Evolutionary conservation across 2,797 vertebrate species (phyloP), one percentile per base, ranked within the genome.

Genomic region (Sebastiscus albofasciatus): DNA sequence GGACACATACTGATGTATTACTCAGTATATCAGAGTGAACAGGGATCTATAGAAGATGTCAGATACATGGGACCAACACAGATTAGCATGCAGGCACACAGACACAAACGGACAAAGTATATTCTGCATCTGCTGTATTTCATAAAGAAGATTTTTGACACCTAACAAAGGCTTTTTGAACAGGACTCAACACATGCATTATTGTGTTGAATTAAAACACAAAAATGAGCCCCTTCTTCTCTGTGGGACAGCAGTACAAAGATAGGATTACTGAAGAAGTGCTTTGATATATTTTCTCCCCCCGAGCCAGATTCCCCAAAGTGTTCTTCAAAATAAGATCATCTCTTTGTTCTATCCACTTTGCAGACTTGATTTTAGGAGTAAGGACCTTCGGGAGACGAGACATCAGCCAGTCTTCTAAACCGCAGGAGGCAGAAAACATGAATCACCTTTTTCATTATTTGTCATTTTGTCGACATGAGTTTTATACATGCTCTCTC

Each of bases 241-340:
- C 36, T 67, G 11, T 10, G 58, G 31, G 34, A 49, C 20, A 29
- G 31, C 52, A 49, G 10, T 9, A 20, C 20, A 36, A 65, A 52
- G 20, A 22, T 13, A 10, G n/a, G 24, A 70, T 42, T 18, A 52
- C 46, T 31, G 56, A 16, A 31, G 22, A 29, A 31, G n/a, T 2
- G 33, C 66, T 80, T 64, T 71, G 66, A 71, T 68, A 31, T 24
- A n/a, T 59, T 56, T 68, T 29, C 20, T 13, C 36, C 36, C 59
- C 72, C 42, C 2, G 2, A 33, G 36, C 16, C 10, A 62, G 27
- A 80, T 56, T 71, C 61, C 66, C 81, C 29, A 18, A 73, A 67
- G 77, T 22, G 12, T 68, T 67, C 61, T 71, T 78, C 52, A 72
- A 68, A 75, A 72, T 72, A 75, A 59, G 6, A 78, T 56, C 9